Conservation (phyloP, 2,797 vertebrate species). For the Emys orbicularis region DNA sequence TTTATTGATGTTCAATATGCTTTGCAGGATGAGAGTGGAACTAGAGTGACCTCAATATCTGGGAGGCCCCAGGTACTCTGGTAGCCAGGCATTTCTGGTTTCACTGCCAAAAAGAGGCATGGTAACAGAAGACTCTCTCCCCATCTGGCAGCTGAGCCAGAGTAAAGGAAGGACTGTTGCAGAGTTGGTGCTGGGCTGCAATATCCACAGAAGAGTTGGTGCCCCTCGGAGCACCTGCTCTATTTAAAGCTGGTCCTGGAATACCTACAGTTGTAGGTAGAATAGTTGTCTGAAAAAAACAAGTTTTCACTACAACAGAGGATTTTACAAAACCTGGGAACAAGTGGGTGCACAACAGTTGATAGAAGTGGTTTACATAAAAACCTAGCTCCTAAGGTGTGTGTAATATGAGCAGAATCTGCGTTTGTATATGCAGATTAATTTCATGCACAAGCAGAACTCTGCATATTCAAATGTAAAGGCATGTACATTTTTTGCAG, state of each 20-base stretch:
- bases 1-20: not conserved
- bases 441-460: not conserved
- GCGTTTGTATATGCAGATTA: not conserved
- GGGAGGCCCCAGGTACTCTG: not conserved
- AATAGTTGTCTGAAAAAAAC: not conserved
- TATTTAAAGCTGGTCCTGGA: not conserved
- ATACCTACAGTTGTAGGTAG: not conserved
- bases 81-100: not conserved
- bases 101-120: not conserved
- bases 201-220: not conserved
- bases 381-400: not conserved
- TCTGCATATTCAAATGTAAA: not conserved
- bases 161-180: not conserved
- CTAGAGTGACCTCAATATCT: not conserved
- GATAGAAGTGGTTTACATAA: not conserved
- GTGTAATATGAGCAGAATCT: not conserved
- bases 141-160: not conserved
- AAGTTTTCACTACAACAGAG: not conserved
- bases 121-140: not conserved
- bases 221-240: not conserved
- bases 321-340: not conserved
- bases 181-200: accelerated
- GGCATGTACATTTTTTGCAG: not conserved
- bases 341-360: accelerated
- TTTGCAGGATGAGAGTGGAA: not conserved